Base-by-base conservation (phyloP, 1,140 invertebrate genomes). In the Bombus vancouverensis region DNA sequence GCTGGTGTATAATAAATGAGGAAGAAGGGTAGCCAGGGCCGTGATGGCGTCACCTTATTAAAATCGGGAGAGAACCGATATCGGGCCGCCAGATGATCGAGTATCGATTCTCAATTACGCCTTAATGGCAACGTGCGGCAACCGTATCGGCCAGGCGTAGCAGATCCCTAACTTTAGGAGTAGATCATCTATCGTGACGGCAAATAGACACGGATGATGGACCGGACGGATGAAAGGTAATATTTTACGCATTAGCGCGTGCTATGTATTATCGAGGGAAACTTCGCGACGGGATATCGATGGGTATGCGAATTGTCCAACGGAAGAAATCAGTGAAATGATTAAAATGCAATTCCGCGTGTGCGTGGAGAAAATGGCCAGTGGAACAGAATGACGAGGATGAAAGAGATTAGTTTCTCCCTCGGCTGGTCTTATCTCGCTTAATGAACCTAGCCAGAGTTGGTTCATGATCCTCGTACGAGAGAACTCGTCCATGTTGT, bases 51-150 rank as follows among this genome's bases (percentile, higher is more conserved):
- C 75, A 77, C 72, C 85, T 90, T 90, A 90, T 90, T 90, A 90
- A 90, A 90, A 90, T 90, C 89, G 85, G 65, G 53, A 68, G 44
- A 57, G 66, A 80, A 32, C 32, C 82, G 82, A 89, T 90, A 85
- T 81, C 81, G 70, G 44, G 42, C 86, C 37, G 65, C 53, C 34
- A 70, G 75, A 87, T 85, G 85, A 91, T 91, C 90, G 85, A 91
- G 62, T 91, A 91, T 91, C 90, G 90, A 91, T 91, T 91, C 88
- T 91, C 90, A 88, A 91, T 91, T 91, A 91, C 71, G 68, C 74
- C 77, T 88, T 91, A 91, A 91, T 91, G 80, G 85, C 85, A 44
- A 87, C 83, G 75, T 44, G 75, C 75, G 85, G 65, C 76, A 68
- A 65, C 90, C 80, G 72, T 91, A 91, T 91, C 85, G 82, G 85